These are phyloP conservation scores for Andrena minutula DNA, from an alignment of 2,888 invertebrate genomes.

Conservation along the genomic window DNA sequence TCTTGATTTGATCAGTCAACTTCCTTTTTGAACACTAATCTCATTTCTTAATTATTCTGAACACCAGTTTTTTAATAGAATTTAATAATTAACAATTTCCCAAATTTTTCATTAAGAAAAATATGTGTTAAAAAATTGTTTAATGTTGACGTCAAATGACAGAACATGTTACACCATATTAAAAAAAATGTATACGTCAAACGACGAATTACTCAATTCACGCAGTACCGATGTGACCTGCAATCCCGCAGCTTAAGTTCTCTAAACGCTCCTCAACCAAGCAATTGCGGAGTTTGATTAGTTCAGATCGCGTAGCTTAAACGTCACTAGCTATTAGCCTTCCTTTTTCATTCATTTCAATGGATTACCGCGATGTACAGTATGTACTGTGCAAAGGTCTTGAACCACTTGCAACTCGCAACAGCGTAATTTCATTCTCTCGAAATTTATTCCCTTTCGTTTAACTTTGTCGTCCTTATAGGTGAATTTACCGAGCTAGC, in stretches of 20 bases:
- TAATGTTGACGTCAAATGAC: too few relatives aligned
- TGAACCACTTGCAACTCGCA: not conserved
- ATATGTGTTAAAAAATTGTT: too few relatives aligned
- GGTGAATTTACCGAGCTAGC: not conserved
- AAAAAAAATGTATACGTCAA: not conserved
- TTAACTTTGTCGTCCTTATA: not conserved
- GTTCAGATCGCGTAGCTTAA: constrained; percentile 13
- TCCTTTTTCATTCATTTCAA: not conserved
- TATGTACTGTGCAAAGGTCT: not conserved
- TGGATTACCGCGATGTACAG: not conserved
- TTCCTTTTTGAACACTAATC: too few relatives aligned
- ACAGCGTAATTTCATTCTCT: not conserved
- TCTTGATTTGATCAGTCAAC: too few relatives aligned
- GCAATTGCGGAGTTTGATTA: constrained; percentile 30
- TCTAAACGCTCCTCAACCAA: constrained; percentile 1
- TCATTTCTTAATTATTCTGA: too few relatives aligned
- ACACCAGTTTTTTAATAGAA: too few relatives aligned
- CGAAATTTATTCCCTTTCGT: not conserved
- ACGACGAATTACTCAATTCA: constrained; percentile 11
- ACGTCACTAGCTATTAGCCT: constrained; percentile 8
- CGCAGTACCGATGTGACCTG: not conserved
- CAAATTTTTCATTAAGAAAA: too few relatives aligned
- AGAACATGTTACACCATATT: too few relatives aligned
- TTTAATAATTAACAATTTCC: too few relatives aligned
- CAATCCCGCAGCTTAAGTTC: constrained; percentile 14